Evolutionary conservation across 2,797 vertebrate species (phyloP).

Genomic region (Tachyglossus aculeatus): DNA sequence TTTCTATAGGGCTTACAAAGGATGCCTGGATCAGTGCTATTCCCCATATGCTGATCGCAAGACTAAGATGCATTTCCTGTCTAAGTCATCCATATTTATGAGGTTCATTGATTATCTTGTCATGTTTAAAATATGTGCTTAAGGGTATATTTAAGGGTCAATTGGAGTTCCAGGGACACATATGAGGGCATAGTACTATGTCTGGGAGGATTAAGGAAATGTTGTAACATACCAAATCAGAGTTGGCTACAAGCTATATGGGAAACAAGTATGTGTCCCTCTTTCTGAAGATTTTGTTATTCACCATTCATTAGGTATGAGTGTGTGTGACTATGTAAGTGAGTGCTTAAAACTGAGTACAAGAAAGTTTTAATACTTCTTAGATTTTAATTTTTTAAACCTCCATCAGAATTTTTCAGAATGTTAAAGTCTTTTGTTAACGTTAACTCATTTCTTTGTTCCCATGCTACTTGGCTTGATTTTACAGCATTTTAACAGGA

Average conservation of each 20-base stretch:
- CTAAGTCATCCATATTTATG: slow-evolving; percentile 59
- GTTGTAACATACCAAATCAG: too few relatives aligned
- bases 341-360: neutral
- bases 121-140: slow-evolving; percentile 61
- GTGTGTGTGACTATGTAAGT: too few relatives aligned
- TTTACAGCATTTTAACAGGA: too few relatives aligned
- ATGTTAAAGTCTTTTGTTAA: too few relatives aligned
- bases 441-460: too few relatives aligned
- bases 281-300: too few relatives aligned
- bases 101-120: slow-evolving; percentile 64
- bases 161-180: slow-evolving; percentile 39
- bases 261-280: too few relatives aligned
- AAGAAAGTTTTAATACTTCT: neutral
- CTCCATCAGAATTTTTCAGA: too few relatives aligned
- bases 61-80: slow-evolving; percentile 47
- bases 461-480: too few relatives aligned
- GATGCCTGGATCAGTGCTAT: slow-evolving; percentile 29
- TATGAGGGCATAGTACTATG: neutral
- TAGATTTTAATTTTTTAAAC: too few relatives aligned
- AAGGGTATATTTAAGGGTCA: slow-evolving; percentile 62
- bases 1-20: slow-evolving; percentile 56
- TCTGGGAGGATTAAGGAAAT: neutral
- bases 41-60: slow-evolving; percentile 34
- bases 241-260: too few relatives aligned
- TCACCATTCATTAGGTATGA: too few relatives aligned